Conservation (phyloP, 2,113 vertebrate species). For the Ammodytes marinus region DNA sequence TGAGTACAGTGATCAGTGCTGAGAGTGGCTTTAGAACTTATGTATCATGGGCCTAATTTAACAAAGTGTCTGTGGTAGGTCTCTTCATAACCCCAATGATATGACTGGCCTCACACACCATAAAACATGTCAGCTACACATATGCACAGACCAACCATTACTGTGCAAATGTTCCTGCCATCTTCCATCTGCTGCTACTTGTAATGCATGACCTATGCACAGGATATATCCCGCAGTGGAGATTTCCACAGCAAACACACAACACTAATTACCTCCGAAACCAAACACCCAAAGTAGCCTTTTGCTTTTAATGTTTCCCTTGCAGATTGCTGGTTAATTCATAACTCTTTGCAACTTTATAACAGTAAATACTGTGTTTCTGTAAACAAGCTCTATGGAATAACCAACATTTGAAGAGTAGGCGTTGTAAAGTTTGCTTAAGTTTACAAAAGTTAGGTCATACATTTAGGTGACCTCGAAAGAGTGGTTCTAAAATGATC, state of each 20-base stretch:
- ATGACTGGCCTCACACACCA: constrained; percentile 4
- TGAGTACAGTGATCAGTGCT: constrained; percentile 26
- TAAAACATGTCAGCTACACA: constrained; percentile 8
- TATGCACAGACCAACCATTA: constrained; percentile 10
- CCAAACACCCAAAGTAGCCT: constrained; percentile 12
- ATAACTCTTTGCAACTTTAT: not conserved
- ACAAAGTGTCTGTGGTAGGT: not conserved
- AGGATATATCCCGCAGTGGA: constrained; percentile 18
- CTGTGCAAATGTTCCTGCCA: constrained; percentile 32
- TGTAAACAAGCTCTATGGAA: not conserved
- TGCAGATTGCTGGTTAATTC: constrained; percentile 21
- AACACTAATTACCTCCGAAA: constrained; percentile 37
- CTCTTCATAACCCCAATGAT: constrained; percentile 18
- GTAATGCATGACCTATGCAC: constrained; percentile 25
- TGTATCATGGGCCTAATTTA: constrained; percentile 28
- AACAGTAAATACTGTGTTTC: constrained; percentile 3
- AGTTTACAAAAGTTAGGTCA: not conserved
- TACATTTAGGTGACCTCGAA: constrained; percentile 8
- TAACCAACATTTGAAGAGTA: not conserved
- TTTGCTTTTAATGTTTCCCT: constrained; percentile 28
- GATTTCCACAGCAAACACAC: constrained; percentile 18
- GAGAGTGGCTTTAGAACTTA: constrained; percentile 6
- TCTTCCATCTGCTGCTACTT: constrained; percentile 38
- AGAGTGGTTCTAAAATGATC: not conserved
- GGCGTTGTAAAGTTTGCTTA: too few species aligned